These are phyloP conservation scores for Polyommatus icarus DNA, from an alignment of 2,888 invertebrate genomes.

Conservation along the genomic window DNA sequence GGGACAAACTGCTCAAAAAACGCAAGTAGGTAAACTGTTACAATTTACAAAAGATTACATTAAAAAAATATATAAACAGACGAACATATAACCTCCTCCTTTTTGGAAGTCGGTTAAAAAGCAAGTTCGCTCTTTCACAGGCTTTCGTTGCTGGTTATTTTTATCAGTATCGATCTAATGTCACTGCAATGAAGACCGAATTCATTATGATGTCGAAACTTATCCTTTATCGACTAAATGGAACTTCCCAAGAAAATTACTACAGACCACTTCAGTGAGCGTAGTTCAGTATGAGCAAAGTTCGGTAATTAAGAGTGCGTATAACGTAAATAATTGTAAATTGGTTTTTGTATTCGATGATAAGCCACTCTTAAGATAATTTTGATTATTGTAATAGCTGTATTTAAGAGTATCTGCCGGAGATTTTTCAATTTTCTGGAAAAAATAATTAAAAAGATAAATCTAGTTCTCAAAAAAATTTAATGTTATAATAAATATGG, in stretches of 20 bases:
- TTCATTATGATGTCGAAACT: not conserved
- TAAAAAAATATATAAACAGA: no score
- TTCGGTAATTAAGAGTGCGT: not conserved
- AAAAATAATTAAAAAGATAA: no score
- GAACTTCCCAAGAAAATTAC: not conserved
- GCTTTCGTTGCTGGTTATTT: not conserved
- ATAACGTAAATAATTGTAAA: not conserved
- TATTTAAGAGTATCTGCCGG: not conserved
- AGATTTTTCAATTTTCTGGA: no score
- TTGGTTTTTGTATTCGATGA: not conserved
- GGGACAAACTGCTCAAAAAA: no score
- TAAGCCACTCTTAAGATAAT: not conserved
- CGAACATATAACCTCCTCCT: no score
- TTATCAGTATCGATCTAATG: not conserved
- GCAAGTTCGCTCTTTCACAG: not conserved
- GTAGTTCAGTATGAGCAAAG: conserved; percentile 13
- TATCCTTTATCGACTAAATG: not conserved
- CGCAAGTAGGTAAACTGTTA: no score
- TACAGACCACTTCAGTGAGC: not conserved
- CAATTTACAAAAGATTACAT: no score
- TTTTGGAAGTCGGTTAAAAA: no score
- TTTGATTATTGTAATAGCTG: not conserved
- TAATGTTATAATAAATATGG: no score
- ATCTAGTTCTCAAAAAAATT: no score
- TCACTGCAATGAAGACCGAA: not conserved